Base-by-base conservation (phyloP, 2,888 invertebrate genomes). In the Pammene aurita region DNA sequence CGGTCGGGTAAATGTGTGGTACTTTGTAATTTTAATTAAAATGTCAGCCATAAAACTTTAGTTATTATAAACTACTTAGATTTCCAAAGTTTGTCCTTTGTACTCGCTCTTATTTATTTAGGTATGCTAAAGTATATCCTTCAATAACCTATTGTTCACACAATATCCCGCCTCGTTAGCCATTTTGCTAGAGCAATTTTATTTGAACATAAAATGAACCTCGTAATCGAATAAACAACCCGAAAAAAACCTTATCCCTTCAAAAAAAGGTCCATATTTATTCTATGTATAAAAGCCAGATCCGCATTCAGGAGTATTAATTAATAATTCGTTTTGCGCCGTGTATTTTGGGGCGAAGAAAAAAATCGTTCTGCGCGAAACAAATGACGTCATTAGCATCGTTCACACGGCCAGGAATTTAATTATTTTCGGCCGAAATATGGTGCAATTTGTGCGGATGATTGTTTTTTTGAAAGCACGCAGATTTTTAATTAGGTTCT, bases 341-440 rank as follows among this genome's bases (percentile, higher is more conserved):
- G 68, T 50, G 71, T 68, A 71, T 72, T 72, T 68, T 34, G 60
- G 58, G 48, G 58, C 13, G 65, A 42, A 67, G 54, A 69, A 74
- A 75, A 52, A 75, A 75, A 74, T 60, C 66, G 66, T 70, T 70
- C 69, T 9, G 9, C 38, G 65, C 10, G 71, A 72, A 67, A 76
- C 73, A 75, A 75, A 77, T 77, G 73, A 74, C 75, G 73, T 72
- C 73, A 75, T 77, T 77, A 75, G 69, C 73, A 70, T 72, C 57
- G 57, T 71, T 70, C 63, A 69, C 73, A 67, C 67, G 63, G 61
- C 62, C 54, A 54, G 67, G 71, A 72, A 74, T 75, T 74, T 73
- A 75, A 75, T 77, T 75, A 70, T 44, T 64, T 52, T 63, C 41
- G 50, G 38, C 13, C 62, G 61, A 66, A 70, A 66, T 70, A 63